phyloP scores from a whole-genome alignment of 1,140 invertebrate genomes.

The Protaetia brevitarsis region DNA sequence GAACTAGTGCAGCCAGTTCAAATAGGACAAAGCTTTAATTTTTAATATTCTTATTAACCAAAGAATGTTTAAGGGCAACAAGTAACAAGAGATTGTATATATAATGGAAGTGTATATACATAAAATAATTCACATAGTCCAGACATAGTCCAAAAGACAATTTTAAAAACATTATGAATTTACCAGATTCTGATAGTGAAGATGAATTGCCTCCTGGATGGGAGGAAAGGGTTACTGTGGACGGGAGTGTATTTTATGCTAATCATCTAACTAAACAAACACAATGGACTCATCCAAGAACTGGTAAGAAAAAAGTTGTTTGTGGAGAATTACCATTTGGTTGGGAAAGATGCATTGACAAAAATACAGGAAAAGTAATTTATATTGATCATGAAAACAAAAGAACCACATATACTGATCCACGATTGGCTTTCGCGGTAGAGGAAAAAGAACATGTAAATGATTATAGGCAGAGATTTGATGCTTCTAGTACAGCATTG shows the following conservation, averaged over 20 bases:
- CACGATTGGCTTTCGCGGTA: constrained; percentile 85
- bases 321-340: constrained; percentile 83
- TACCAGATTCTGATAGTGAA: constrained; percentile 83
- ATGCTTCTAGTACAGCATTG: constrained; percentile 77
- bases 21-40: no score
- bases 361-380: constrained; percentile 63
- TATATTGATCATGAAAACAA: constrained; percentile 72
- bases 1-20: no score
- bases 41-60: no score
- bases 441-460: constrained; percentile 73
- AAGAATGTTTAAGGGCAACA: no score
- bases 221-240: constrained; percentile 85
- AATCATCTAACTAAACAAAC: constrained; percentile 80
- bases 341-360: constrained; percentile 77
- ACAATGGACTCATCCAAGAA: constrained; percentile 89
- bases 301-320: constrained; percentile 81
- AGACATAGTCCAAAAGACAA: no score
- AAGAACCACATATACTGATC: constrained; percentile 78
- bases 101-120: no score
- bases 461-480: constrained; percentile 82
- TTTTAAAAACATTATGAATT: no score
- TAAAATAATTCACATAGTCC: no score
- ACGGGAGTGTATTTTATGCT: constrained; percentile 89
- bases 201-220: constrained; percentile 90
- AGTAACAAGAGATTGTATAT: no score